Conservation (phyloP, 2,113 vertebrate species). For the Trinectes maculatus region DNA sequence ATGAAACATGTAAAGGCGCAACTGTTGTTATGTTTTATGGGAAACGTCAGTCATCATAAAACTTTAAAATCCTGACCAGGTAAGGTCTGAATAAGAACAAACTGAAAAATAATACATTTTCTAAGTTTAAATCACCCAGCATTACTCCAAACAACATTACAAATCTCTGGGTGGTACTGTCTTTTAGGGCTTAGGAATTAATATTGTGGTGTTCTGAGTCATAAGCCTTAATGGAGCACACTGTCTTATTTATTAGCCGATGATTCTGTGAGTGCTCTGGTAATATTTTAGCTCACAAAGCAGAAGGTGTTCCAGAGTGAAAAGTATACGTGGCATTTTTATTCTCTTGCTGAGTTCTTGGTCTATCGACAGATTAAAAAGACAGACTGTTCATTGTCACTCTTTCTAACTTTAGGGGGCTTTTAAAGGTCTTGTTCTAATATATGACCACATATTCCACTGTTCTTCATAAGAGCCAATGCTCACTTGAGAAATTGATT, state of each 20-base stretch:
- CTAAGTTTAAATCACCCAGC: too few species aligned
- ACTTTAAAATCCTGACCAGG: slow-evolving; percentile 32
- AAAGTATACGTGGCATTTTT: slow-evolving; percentile 50
- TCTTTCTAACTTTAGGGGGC: slow-evolving; percentile 7
- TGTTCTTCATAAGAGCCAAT: slow-evolving; percentile 15
- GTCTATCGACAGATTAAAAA: slow-evolving; percentile 20
- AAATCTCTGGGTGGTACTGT: too few species aligned
- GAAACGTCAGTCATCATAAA: slow-evolving; percentile 40
- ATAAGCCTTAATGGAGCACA: slow-evolving; percentile 62
- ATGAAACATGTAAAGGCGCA: not conserved
- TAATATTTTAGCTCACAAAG: slow-evolving; percentile 50
- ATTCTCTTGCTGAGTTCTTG: slow-evolving; percentile 23
- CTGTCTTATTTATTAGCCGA: slow-evolving; percentile 53
- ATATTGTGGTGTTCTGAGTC: slow-evolving; percentile 53
- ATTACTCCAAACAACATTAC: not conserved
- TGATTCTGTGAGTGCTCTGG: slow-evolving; percentile 45
- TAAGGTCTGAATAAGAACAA: too few species aligned
- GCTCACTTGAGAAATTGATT: slow-evolving; percentile 24
- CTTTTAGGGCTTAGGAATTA: not conserved
- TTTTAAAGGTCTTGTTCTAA: slow-evolving; percentile 31
- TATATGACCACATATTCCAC: slow-evolving; percentile 25
- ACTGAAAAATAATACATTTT: too few species aligned
- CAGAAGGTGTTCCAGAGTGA: slow-evolving; percentile 31
- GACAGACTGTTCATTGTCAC: slow-evolving; percentile 22
- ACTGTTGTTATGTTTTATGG: slow-evolving; percentile 21